Conservation (phyloP, 1,140 invertebrate species). For the Microvelia longipes region DNA sequence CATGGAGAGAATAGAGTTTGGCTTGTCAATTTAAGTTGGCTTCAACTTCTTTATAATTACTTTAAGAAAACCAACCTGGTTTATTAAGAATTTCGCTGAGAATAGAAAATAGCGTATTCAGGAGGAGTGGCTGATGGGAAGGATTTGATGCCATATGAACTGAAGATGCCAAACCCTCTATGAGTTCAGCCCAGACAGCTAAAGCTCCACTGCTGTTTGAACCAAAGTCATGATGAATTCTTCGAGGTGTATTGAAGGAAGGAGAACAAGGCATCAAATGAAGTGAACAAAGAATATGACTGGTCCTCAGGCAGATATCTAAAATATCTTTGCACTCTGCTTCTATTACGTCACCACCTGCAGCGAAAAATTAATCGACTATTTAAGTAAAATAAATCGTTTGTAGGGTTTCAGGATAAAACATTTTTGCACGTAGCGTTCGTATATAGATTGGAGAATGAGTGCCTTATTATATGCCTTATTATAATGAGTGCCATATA, state of each 20-base stretch:
- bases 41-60: no score
- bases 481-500: no score
- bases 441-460: no score
- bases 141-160: conserved; percentile 56
- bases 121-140: conserved; percentile 67
- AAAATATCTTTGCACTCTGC: conserved; percentile 64
- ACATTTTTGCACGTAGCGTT: no score
- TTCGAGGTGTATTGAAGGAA: conserved; percentile 64
- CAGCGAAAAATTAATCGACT: no score
- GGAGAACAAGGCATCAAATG: conserved; percentile 88
- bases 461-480: no score
- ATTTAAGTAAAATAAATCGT: no score
- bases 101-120: conserved; percentile 74
- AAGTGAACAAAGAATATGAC: conserved; percentile 75
- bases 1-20: no score
- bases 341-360: conserved; percentile 26
- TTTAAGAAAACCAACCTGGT: no score
- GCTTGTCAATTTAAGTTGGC: no score
- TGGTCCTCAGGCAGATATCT: conserved; percentile 69
- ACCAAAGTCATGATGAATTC: neutral
- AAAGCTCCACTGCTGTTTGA: conserved; percentile 10
- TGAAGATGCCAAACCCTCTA: conserved; percentile 76
- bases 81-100: conserved; percentile 55
- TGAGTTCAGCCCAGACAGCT: conserved; percentile 67
- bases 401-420: no score